A percentile compares a stretch with the other conserved stretches of the same genome.
phyloP scores from a whole-genome alignment of 2,888 invertebrate genomes.

The Parnassius smintheus region DNA sequence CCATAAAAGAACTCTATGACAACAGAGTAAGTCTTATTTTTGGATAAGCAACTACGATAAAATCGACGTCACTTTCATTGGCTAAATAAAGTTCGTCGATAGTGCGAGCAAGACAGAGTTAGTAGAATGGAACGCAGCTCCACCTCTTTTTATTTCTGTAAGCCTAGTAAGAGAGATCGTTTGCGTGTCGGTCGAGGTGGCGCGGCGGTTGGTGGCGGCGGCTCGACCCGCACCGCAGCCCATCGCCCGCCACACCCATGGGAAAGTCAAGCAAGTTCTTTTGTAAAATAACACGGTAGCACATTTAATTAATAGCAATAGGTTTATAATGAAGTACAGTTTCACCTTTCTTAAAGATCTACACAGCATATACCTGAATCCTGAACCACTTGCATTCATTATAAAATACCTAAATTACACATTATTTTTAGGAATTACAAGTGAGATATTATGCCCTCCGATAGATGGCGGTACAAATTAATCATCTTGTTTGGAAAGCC shows the following conservation, averaged over 20 bases:
- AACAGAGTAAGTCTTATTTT: constrained; percentile 20
- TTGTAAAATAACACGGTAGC: no score
- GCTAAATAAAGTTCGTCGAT: constrained; percentile 47
- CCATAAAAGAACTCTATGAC: constrained; percentile 38
- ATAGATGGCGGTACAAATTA: no score
- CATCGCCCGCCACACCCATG: constrained; percentile 9
- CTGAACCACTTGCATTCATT: no score
- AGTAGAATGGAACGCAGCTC: constrained; percentile 43
- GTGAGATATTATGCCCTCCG: no score
- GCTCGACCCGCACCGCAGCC: constrained; percentile 35
- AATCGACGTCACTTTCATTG: constrained; percentile 54
- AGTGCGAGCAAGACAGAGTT: constrained; percentile 54
- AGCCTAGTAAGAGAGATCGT: constrained; percentile 73
- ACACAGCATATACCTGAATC: no score
- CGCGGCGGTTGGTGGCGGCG: constrained; percentile 58
- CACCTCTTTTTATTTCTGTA: constrained; percentile 44
- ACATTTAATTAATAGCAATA: no score
- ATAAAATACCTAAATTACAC: no score
- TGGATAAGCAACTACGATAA: constrained; percentile 26
- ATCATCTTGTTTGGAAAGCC: no score
- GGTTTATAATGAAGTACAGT: no score
- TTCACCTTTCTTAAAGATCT: no score
- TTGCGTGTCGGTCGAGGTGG: constrained; percentile 78
- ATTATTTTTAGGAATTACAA: no score
- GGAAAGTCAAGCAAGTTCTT: constrained; percentile 1